Evolutionary conservation across 2,113 vertebrate genomes (phyloP), one percentile per base, ranked within the genome.

Genomic region (Caracal caracal): DNA sequence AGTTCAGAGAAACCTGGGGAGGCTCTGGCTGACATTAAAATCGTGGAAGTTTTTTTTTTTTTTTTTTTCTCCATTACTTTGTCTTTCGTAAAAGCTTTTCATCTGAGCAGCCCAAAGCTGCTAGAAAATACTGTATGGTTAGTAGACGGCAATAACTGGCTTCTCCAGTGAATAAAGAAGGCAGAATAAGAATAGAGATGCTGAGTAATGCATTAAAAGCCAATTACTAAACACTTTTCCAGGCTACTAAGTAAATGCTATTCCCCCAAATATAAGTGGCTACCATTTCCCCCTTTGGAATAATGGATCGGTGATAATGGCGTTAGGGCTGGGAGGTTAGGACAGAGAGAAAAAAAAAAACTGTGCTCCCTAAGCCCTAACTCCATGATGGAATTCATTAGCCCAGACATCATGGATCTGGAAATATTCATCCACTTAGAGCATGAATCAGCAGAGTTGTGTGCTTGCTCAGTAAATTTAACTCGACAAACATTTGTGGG

Each of bases 21-120:
- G 90, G 47, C 90, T 96, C 96, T 98, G 95, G 92, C 98, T 97
- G 96, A 97, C 96, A 83, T 94, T 88, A 93, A 97, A 94, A 97
- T 93, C 53, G 3, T 28, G 61, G 51, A 84, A 73, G 92, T 40
- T 26, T 89, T 95, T 92, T 88, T 79, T 37, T 37, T 37, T 37
- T 40, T 40, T 43, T 84, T 88, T 80, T 68, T 2, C 37, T 66
- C 82, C 16, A 78, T 80, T 65, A 88, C 66, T 92, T 96, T 63
- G 92, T 80, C 37, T 92, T 97, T 97, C 61, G 90, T 88, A 85
- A 94, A 95, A 96, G 73, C 40, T 97, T 98, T 97, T 96, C 78
- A 51, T 97, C 93, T 90, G 75, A 79, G 81, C 10, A 90, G 80
- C 61, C 76, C 35, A 51, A 96, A 96, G 66, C 37, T 95, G 92